These are phyloP conservation scores for Caloenas nicobarica DNA, from an alignment of 2,113 vertebrate genomes.

Conservation along the genomic window DNA sequence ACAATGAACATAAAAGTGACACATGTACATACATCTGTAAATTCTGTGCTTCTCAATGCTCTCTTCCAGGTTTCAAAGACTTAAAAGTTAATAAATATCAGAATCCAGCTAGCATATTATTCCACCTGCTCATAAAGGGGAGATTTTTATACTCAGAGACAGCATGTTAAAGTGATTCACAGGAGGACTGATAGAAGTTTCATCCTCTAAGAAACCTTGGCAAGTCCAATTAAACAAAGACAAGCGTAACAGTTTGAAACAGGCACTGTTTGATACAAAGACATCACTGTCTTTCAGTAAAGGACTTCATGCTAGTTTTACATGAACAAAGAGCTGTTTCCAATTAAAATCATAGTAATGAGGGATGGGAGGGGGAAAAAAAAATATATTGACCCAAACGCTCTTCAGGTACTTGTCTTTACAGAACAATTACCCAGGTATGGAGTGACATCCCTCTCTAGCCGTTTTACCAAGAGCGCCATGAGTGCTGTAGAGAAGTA, in stretches of 20 bases:
- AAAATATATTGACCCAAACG: not conserved
- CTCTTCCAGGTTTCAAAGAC: not conserved
- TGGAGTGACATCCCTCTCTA: not conserved
- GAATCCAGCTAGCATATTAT: conserved; percentile 18
- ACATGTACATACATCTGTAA: not conserved
- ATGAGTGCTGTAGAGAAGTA: not conserved
- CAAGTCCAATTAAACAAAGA: conserved; percentile 16
- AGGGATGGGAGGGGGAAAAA: not conserved
- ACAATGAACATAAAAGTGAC: not conserved
- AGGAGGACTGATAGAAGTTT: not conserved
- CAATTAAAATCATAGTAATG: conserved; percentile 29
- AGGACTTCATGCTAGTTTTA: not conserved
- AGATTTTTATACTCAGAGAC: not conserved
- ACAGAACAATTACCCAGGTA: not conserved
- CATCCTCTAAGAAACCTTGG: not conserved
- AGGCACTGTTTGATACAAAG: conserved; percentile 35
- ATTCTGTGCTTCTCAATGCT: not conserved
- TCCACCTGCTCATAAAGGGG: not conserved
- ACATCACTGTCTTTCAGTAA: not conserved
- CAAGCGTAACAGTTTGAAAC: conserved; percentile 8
- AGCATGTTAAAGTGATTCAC: not conserved
- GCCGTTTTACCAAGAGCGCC: not conserved
- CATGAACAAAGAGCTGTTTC: conserved; percentile 29
- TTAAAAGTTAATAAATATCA: not conserved
- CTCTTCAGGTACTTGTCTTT: not conserved